These are phyloP conservation scores for Periplaneta americana DNA, from an alignment of 1,140 invertebrate species.

Conservation along the genomic window DNA sequence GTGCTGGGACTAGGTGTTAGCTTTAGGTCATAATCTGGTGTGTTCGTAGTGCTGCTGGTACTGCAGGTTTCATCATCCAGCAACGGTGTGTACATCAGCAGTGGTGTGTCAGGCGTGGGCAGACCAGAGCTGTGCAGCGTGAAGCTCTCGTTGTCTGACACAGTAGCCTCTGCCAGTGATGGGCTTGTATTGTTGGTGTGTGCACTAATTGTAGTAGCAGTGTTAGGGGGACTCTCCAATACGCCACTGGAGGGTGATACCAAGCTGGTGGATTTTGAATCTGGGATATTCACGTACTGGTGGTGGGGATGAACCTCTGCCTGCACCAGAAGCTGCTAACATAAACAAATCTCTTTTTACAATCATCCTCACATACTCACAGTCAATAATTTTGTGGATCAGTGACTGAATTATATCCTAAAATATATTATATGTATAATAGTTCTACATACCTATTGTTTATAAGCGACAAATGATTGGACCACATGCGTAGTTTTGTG, in stretches of 20 bases:
- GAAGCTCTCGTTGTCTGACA: slow-evolving; percentile 35
- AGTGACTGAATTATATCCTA: too few relatives aligned
- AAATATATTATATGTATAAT: too few relatives aligned
- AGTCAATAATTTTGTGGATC: not conserved
- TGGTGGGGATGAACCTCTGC: slow-evolving; percentile 20
- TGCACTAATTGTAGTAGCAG: not conserved
- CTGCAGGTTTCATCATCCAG: slow-evolving; percentile 14
- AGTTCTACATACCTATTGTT: too few relatives aligned
- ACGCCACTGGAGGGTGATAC: not conserved
- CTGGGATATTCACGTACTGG: not conserved
- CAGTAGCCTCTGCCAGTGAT: slow-evolving; percentile 31
- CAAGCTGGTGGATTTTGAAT: not conserved
- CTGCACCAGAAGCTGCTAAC: slow-evolving; percentile 18
- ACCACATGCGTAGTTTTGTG: too few relatives aligned
- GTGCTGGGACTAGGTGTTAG: slow-evolving; percentile 2
- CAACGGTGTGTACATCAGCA: slow-evolving; percentile 15
- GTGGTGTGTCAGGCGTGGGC: slow-evolving; percentile 26
- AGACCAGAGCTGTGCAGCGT: slow-evolving; percentile 28
- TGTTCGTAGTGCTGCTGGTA: slow-evolving; percentile 5
- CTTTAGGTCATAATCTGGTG: slow-evolving; percentile 13
- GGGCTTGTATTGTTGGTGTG: slow-evolving; percentile 20
- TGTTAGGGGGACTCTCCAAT: not conserved
- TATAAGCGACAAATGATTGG: too few relatives aligned
- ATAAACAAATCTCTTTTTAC: not conserved
- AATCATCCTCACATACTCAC: not conserved